phyloP scores from a whole-genome alignment of 2,113 vertebrate species.

The Natator depressus region DNA sequence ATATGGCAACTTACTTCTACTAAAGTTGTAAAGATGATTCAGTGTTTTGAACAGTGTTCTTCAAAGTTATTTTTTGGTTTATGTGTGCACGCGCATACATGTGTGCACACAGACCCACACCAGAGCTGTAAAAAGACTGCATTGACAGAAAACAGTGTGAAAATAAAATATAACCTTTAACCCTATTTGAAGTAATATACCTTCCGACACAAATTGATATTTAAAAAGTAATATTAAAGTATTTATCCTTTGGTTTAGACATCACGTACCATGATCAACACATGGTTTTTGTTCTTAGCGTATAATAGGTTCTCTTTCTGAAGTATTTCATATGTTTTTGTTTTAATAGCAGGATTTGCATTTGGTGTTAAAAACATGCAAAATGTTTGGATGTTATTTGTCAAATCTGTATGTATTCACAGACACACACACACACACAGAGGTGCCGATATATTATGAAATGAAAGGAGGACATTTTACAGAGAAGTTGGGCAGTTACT shows the following conservation, averaged over 20 bases:
- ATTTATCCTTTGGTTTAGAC: background rate
- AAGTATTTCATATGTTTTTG: no score
- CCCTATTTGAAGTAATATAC: background rate
- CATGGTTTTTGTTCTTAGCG: background rate
- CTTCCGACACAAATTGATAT: background rate
- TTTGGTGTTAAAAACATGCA: background rate
- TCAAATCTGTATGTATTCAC: background rate
- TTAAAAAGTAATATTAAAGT: background rate
- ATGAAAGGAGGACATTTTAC: background rate
- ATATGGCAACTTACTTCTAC: background rate
- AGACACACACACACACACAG: background rate
- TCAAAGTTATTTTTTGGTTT: background rate
- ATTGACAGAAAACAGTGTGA: background rate
- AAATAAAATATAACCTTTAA: background rate
- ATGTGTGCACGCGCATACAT: background rate
- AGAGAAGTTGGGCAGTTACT: background rate
- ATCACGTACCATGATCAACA: background rate
- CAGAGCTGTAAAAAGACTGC: background rate
- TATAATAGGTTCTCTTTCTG: no score
- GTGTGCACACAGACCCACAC: background rate
- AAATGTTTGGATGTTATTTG: background rate
- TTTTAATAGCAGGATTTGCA: background rate
- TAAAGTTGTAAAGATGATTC: background rate
- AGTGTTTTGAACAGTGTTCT: background rate
- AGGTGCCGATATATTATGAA: background rate